phyloP scores from a whole-genome alignment of 2,113 vertebrate species.

The Nothobranchius furzeri region DNA sequence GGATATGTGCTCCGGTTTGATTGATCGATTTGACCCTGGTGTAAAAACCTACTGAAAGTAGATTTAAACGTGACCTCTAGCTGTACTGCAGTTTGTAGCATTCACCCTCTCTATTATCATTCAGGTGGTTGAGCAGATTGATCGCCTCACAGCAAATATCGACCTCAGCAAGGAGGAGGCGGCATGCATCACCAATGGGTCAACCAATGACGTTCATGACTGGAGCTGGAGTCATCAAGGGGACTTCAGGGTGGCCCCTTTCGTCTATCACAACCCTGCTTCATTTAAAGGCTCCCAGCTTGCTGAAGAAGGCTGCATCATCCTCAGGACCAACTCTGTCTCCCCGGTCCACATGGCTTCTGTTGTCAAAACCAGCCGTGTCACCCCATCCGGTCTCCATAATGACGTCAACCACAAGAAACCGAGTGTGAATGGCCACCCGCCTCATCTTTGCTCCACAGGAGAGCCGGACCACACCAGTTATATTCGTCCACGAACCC shows the following conservation, averaged over 20 bases:
- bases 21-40: too few relatives aligned
- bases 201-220: conserved; percentile 32
- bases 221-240: conserved; percentile 23
- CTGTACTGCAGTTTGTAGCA: conserved; percentile 1
- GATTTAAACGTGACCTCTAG: background rate
- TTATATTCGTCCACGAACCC: conserved; percentile 31
- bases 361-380: conserved; percentile 67
- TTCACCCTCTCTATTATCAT: conserved; percentile 40
- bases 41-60: background rate
- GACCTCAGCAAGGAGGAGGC: conserved; percentile 66
- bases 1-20: too few relatives aligned
- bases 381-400: conserved; percentile 38
- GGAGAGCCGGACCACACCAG: conserved; percentile 37
- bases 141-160: conserved; percentile 77
- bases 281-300: conserved; percentile 3
- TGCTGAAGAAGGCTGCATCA: conserved; percentile 45
- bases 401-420: conserved; percentile 39
- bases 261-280: conserved; percentile 35
- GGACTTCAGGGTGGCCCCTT: conserved; percentile 34
- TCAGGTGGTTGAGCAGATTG: conserved; percentile 82
- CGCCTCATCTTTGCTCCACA: conserved; percentile 41
- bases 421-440: conserved; percentile 59
- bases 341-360: conserved; percentile 69
- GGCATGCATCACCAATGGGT: conserved; percentile 24
- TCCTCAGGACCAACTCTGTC: conserved; percentile 66